Base-by-base conservation (phyloP, 1,140 invertebrate species). In the Cyclargus thomasi region DNA sequence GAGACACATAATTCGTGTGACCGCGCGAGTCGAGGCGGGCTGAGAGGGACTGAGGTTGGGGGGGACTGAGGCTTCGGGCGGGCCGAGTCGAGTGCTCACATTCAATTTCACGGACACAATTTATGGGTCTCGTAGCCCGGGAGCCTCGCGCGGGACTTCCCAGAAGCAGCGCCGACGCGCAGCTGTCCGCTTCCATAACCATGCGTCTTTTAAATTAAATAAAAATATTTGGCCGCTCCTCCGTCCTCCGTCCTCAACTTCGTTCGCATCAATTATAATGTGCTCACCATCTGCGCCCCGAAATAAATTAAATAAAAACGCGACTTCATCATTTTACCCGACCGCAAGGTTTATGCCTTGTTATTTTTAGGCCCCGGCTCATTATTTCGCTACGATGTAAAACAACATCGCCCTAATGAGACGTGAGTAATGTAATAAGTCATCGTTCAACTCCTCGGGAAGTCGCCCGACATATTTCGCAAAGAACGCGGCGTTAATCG, bases 351-450 rank as follows among this genome's bases (percentile, higher is more conserved):
- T 29, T 29, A 29, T 29, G 29, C 8, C 29, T 29, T 29, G 29
- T 29, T 29, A 29, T 29, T 0, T 3, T 3, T 4, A 7, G 4
- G 4, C 0, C 29, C 5, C 2, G 29, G 29, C 29, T 29, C 29
- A 29, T 29, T 29, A 29, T 29, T 29, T 29, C 29, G 29, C 5
- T 29, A 14, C 14, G 39, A 2, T 1, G 39, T 47, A 47, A 0
- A 47, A 47, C 39, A 47, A 47, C 39, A 47, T 47, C 14, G 11
- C 39, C 11, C 39, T 47, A 47, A 47, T 47, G 39, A 47, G 39
- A 47, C 39, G 39, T 11, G 20, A 59, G 55, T 21, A 59, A 59
- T 21, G 55, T 59, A 18, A 59, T 59, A 59, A 59, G 18, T 59
- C 55, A 59, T 20, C 18, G 18, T 59, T 21, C 55, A 59, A 21